These are phyloP conservation scores for Lepidochrysops patricia DNA, from an alignment of 2,888 invertebrate species.

Conservation along the genomic window DNA sequence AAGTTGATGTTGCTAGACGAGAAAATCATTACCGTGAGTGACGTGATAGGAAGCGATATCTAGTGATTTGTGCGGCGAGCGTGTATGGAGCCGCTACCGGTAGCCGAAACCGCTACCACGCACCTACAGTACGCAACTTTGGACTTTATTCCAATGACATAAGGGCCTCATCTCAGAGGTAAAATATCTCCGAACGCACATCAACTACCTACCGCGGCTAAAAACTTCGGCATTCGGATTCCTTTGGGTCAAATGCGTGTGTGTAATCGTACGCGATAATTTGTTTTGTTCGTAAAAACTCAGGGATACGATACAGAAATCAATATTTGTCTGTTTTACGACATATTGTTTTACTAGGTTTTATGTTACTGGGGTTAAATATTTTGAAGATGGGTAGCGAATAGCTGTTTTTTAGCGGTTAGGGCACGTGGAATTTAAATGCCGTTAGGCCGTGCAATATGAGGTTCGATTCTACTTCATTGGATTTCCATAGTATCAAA, in stretches of 20 bases:
- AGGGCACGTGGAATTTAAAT: not conserved
- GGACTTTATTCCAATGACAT: not conserved
- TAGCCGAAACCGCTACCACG: conserved; percentile 26
- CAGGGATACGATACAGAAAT: conserved; percentile 3
- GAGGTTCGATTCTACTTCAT: no score
- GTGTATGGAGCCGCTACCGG: conserved; percentile 69
- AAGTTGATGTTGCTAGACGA: not conserved
- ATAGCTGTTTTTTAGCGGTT: conserved; percentile 22
- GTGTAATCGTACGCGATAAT: conserved; percentile 68
- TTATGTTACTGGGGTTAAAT: not conserved
- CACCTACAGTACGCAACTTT: not conserved
- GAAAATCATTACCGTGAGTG: conserved; percentile 32
- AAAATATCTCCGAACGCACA: no score
- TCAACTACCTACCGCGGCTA: conserved; percentile 68
- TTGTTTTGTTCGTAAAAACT: conserved; percentile 45
- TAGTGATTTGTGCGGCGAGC: conserved; percentile 73
- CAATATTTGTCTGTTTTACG: not conserved
- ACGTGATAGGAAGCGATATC: conserved; percentile 60
- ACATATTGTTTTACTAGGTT: not conserved
- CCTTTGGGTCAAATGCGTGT: conserved; percentile 67
- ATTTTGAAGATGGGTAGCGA: conserved; percentile 11
- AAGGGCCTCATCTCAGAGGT: not conserved
- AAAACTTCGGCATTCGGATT: conserved; percentile 58
- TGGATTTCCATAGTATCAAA: no score
- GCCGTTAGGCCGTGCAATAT: no score